Evolutionary conservation across 2,888 invertebrate species (phyloP), one percentile per base, ranked within the genome.

Genomic region (Lumbricus terrestris): DNA sequence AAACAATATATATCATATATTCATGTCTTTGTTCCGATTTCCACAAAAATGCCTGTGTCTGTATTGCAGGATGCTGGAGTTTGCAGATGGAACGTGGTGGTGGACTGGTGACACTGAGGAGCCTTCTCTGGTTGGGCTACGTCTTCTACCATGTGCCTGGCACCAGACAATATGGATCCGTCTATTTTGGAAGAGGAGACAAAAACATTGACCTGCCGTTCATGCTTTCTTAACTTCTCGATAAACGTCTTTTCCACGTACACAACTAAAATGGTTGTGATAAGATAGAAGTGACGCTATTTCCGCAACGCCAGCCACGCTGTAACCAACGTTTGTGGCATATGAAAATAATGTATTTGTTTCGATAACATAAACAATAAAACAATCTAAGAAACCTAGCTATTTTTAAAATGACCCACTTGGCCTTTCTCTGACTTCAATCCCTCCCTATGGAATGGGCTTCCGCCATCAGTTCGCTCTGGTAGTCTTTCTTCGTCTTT

Each of bases 51-150:
- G 47, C 29, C 8, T 69, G 69, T n/a, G n/a, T 69, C 8, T 69
- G n/a, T n/a, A 1, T 18, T 34, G 37, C 16, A 89, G 85, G 69
- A 89, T 83, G 38, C 93, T 98, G 98, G 97, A 96, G 96, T 92
- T 94, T 97, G 69, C 97, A 97, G 91, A 94, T 97, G 92, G 96
- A 96, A 92, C 96, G 96, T 82, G 96, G 96, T 35, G 97, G 97
- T 89, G 96, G 96, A 90, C 94, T 97, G 88, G 96, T 96, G 0
- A 96, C 97, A 90, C 95, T 98, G 88, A 96, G 96, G 92, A 97
- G 96, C 91, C 95, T 97, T 0, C 96, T 97, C 93, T 98, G 98
- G 98, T 97, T 97, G 0, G 98, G 98, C 90, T 97, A 97, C 96
- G 96, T 96, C 40, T 97, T 97, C 94, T 98, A 96, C 94, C 97